A percentile compares a stretch with the other conserved stretches of the same genome.
These are phyloP conservation scores for Drosophila sp. DNA, from an alignment of 1,140 invertebrate species.

Conservation along the genomic window DNA sequence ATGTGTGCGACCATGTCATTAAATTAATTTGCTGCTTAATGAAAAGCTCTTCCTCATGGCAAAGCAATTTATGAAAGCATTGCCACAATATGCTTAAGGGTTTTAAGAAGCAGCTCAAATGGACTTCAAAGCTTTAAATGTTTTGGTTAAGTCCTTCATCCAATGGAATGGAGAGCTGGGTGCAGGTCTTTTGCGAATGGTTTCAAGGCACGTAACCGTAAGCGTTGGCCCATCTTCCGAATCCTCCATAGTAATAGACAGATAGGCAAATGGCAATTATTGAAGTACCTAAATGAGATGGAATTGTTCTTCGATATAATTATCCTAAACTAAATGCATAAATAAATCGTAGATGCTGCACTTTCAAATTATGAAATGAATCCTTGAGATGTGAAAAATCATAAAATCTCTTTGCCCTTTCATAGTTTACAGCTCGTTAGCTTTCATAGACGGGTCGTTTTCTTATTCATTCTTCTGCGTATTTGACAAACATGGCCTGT, in stretches of 20 bases:
- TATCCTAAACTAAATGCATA: too few species aligned
- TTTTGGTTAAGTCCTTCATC: conserved; percentile 8
- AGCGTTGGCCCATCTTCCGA: not conserved
- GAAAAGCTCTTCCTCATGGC: conserved; percentile 38
- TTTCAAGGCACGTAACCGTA: conserved; percentile 11
- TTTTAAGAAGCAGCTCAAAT: conserved; percentile 7
- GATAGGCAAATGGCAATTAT: too few species aligned
- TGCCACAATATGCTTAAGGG: conserved; percentile 38
- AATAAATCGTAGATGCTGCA: too few species aligned
- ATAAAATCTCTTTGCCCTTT: conserved; percentile 34
- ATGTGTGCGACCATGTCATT: conserved; percentile 47
- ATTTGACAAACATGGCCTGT: conserved; percentile 51
- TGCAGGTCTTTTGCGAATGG: not conserved
- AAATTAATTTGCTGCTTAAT: conserved; percentile 68
- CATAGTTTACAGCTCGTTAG: conserved; percentile 78
- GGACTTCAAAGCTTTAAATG: not conserved
- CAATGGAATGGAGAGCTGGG: not conserved
- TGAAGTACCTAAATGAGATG: too few species aligned
- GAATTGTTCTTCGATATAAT: too few species aligned
- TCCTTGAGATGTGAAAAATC: conserved; percentile 20
- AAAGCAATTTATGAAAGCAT: conserved; percentile 42
- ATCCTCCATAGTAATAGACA: too few species aligned
- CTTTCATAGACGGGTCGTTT: conserved; percentile 69
- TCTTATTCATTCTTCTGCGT: conserved; percentile 16
- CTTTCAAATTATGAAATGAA: not conserved